A percentile compares a stretch with the other conserved stretches of the same genome.
phyloP scores from a whole-genome alignment of 2,888 invertebrate genomes.

The Caenorhabditis plicata region DNA sequence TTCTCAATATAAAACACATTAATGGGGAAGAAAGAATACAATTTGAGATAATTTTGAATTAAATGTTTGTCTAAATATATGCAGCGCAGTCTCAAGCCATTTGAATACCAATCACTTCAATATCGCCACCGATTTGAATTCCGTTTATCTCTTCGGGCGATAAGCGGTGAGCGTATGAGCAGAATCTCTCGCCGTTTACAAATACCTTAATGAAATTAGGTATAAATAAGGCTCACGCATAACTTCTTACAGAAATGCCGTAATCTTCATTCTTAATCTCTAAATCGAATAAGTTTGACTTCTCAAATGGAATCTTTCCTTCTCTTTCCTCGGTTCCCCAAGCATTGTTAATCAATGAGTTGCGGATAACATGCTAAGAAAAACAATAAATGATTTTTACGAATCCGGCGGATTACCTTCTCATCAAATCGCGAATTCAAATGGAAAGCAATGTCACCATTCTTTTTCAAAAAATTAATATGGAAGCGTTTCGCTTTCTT shows the following conservation, averaged over 20 bases:
- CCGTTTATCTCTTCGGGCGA: constrained; percentile 64
- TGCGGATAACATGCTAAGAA: constrained; percentile 47
- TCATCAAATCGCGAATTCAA: constrained; percentile 53
- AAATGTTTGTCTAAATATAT: too few species aligned
- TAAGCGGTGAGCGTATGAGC: constrained; percentile 65
- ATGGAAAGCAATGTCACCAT: constrained; percentile 55
- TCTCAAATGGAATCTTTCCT: constrained; percentile 54
- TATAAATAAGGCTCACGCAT: not conserved
- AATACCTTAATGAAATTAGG: constrained; percentile 51
- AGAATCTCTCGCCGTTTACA: constrained; percentile 65
- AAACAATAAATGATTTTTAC: not conserved
- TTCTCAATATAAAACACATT: too few species aligned
- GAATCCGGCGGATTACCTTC: too few species aligned
- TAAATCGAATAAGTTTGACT: constrained; percentile 46
- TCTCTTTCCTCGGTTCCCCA: constrained; percentile 58
- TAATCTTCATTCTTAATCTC: constrained; percentile 54
- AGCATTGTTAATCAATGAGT: constrained; percentile 47
- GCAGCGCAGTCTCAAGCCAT: too few species aligned
- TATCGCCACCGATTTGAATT: constrained; percentile 64
- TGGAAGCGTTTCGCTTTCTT: constrained; percentile 61
- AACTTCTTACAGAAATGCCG: constrained; percentile 43
- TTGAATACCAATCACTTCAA: constrained; percentile 62
- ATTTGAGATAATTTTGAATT: too few species aligned
- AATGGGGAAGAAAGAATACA: too few species aligned
- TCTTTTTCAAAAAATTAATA: constrained; percentile 53